A percentile compares a stretch with the other conserved stretches of the same genome.
phyloP scores from a whole-genome alignment of 2,113 vertebrate species.

The Anguilla rostrata region DNA sequence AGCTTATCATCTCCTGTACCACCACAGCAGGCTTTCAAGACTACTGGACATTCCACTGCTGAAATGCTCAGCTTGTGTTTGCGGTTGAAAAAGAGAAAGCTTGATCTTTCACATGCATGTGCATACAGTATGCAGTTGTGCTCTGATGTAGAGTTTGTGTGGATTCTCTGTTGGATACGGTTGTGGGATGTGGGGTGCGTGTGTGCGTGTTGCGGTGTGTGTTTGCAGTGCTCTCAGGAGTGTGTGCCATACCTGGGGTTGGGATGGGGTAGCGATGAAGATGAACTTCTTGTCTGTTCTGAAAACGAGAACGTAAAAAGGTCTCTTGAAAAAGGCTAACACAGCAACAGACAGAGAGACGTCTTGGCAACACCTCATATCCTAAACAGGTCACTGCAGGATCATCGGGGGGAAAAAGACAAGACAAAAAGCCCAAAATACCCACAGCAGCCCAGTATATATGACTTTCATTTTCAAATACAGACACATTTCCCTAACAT shows the following conservation, averaged over 20 bases:
- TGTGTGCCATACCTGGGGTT: constrained; percentile 83
- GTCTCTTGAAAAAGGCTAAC: accelerated
- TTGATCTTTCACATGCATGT: no score
- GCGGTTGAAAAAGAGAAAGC: no score
- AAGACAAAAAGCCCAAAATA: no score
- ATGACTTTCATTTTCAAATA: no score
- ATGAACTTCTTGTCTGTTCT: constrained; percentile 83
- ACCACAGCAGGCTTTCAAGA: background rate
- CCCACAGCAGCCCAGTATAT: no score
- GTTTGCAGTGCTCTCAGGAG: no score
- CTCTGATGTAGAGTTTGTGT: no score
- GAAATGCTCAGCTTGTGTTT: background rate
- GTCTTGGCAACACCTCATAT: background rate
- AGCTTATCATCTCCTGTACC: background rate
- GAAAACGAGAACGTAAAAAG: constrained; percentile 36
- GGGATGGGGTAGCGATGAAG: constrained; percentile 93
- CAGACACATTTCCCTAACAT: no score
- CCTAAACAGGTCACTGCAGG: background rate
- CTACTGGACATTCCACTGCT: background rate
- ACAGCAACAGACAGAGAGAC: background rate
- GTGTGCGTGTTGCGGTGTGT: background rate
- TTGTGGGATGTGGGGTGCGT: background rate
- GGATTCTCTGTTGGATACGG: no score
- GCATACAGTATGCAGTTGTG: no score
- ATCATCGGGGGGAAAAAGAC: no score